These are phyloP conservation scores for Ginglymostoma cirratum DNA, from an alignment of 2,113 vertebrate genomes.

Conservation along the genomic window DNA sequence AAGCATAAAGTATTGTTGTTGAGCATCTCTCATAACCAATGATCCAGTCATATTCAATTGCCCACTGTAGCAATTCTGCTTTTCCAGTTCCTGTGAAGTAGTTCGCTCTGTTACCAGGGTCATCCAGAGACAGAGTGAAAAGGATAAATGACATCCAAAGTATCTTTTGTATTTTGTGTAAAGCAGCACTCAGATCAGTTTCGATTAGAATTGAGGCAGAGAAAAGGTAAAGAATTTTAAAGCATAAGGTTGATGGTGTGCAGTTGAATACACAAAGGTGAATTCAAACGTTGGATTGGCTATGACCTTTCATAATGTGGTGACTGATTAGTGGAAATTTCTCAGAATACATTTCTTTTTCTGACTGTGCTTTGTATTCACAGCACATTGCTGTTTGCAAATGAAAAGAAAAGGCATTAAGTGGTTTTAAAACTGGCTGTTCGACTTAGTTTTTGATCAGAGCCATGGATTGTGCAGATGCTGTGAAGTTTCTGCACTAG, in stretches of 20 bases:
- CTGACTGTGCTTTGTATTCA: background rate
- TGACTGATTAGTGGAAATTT: background rate
- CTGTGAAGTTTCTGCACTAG: background rate
- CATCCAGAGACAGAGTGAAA: background rate
- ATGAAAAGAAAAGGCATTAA: background rate
- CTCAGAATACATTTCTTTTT: background rate
- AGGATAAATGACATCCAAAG: background rate
- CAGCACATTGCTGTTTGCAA: background rate
- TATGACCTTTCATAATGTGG: background rate
- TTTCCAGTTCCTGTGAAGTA: background rate
- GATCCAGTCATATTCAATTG: background rate
- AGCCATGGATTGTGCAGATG: background rate
- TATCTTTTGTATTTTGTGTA: background rate
- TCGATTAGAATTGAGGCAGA: background rate
- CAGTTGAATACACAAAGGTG: background rate
- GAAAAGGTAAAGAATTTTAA: background rate
- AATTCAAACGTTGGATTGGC: background rate
- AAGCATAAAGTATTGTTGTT: background rate
- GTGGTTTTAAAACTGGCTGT: background rate
- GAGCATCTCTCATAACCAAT: background rate
- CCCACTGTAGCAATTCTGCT: background rate
- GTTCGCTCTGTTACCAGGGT: background rate
- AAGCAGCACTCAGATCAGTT: background rate
- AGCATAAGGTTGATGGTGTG: background rate
- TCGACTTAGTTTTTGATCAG: background rate